Conservation (phyloP, 1,140 invertebrate species). For the Lerema accius region DNA sequence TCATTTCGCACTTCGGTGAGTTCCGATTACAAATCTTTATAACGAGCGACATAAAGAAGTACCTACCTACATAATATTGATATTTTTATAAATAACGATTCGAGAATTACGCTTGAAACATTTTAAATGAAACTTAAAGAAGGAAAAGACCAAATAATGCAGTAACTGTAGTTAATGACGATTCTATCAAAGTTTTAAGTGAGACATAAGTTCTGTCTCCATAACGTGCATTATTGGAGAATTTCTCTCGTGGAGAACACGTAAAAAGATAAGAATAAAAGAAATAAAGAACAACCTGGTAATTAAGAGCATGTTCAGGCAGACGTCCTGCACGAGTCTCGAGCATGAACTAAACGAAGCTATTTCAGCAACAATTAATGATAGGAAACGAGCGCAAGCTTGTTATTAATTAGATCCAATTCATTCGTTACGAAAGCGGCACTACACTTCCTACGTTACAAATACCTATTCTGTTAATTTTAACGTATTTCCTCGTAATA, state of each 20-base stretch:
- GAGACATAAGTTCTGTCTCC: too few species aligned
- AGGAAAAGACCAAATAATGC: too few species aligned
- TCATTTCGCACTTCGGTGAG: too few species aligned
- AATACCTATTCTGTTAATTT: conserved; percentile 21
- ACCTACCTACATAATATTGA: too few species aligned
- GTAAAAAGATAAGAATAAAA: neutral
- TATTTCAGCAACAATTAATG: conserved; percentile 34
- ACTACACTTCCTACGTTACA: conserved; percentile 30
- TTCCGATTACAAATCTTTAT: too few species aligned
- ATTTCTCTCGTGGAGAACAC: neutral
- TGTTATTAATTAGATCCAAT: conserved; percentile 40
- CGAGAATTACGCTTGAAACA: too few species aligned
- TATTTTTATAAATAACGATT: too few species aligned
- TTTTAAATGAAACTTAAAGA: too few species aligned
- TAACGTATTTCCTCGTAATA: conserved; percentile 22
- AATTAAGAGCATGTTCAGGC: neutral
- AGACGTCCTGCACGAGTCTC: neutral
- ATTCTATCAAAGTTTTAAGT: too few species aligned
- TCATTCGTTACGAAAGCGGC: conserved; percentile 38
- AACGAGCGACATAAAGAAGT: too few species aligned
- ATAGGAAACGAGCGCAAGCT: conserved; percentile 26
- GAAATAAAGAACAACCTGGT: neutral
- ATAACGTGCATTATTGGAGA: neutral
- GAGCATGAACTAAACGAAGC: conserved; percentile 10
- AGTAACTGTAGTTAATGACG: too few species aligned